phyloP scores from a whole-genome alignment of 2,113 vertebrate species.

The Sprattus sprattus region DNA sequence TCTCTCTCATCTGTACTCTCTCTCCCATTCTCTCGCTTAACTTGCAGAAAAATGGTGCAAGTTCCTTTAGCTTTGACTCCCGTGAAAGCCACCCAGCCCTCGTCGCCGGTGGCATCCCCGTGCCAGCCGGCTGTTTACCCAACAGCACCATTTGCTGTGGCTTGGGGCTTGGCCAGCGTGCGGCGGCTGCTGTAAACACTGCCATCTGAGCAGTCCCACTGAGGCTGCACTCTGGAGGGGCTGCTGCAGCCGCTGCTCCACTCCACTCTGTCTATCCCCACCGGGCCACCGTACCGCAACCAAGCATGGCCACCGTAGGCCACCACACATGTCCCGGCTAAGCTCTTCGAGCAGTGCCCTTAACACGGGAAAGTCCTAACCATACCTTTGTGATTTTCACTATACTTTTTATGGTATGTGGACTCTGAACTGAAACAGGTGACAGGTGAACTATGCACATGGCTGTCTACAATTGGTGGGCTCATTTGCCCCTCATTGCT shows the following conservation, averaged over 20 bases:
- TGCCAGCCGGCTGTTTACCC: constrained; percentile 69
- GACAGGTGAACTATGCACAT: neutral
- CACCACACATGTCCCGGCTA: neutral
- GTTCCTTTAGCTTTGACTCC: neutral
- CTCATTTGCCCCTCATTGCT: too few species aligned
- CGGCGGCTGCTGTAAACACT: constrained; percentile 61
- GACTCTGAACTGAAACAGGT: neutral
- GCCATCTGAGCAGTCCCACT: constrained; percentile 62
- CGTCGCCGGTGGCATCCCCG: neutral
- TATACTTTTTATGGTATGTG: too few species aligned
- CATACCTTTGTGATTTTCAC: neutral
- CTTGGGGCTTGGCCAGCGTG: constrained; percentile 64
- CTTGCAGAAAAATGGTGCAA: neutral
- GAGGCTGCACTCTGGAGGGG: constrained; percentile 5
- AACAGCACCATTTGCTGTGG: constrained; percentile 72
- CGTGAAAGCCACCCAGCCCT: neutral
- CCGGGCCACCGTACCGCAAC: constrained; percentile 15
- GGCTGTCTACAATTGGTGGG: too few species aligned
- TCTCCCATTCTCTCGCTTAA: neutral
- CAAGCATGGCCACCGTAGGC: neutral
- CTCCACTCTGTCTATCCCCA: constrained; percentile 19
- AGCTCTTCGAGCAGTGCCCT: neutral
- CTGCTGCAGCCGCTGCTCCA: neutral
- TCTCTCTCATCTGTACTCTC: neutral
- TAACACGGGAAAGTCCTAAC: neutral